A percentile compares a stretch with the other conserved stretches of the same genome.
Conservation (phyloP, 2,888 invertebrate genomes). For the Caenorhabditis wallacei region DNA sequence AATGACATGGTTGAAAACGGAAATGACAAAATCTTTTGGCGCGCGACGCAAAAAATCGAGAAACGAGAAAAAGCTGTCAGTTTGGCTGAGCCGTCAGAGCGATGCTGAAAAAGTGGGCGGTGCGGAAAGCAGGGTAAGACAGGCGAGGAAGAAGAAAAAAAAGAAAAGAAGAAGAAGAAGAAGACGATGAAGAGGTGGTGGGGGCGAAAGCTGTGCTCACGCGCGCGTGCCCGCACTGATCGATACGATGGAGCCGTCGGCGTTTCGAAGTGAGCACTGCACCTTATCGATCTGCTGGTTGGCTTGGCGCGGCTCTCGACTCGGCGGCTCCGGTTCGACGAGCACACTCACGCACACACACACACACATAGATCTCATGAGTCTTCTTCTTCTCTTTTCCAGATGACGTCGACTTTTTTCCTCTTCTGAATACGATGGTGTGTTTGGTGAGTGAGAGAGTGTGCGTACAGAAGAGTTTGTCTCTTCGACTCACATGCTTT, state of each 20-base stretch:
- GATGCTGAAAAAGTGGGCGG: conserved; percentile 60
- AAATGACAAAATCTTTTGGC: conserved; percentile 39
- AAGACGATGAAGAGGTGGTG: conserved; percentile 61
- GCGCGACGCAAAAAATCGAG: conserved; percentile 13
- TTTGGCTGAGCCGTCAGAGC: conserved; percentile 53
- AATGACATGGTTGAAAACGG: conserved; percentile 27
- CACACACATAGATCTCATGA: conserved; percentile 42
- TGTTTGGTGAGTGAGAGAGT: conserved; percentile 25
- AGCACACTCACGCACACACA: conserved; percentile 33
- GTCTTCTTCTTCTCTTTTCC: conserved; percentile 29
- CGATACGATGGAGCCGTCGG: conserved; percentile 55
- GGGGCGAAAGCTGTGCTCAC: conserved; percentile 60
- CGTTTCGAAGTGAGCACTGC: conserved; percentile 41
- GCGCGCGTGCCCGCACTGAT: conserved; percentile 53
- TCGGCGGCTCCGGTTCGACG: conserved; percentile 38
- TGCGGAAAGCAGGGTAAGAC: conserved; percentile 26
- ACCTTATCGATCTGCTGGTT: conserved; percentile 50
- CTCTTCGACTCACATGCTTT: conserved; percentile 47
- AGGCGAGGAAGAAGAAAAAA: conserved; percentile 27
- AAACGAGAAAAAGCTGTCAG: conserved; percentile 49
- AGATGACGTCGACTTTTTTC: conserved; percentile 59
- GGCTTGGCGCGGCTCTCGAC: conserved; percentile 20
- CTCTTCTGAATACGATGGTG: conserved; percentile 42
- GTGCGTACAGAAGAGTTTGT: conserved; percentile 21
- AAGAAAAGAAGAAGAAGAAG: conserved; percentile 7